Conservation (phyloP, 2,113 vertebrate species). For the Machaerirhynchus nigripectus region DNA sequence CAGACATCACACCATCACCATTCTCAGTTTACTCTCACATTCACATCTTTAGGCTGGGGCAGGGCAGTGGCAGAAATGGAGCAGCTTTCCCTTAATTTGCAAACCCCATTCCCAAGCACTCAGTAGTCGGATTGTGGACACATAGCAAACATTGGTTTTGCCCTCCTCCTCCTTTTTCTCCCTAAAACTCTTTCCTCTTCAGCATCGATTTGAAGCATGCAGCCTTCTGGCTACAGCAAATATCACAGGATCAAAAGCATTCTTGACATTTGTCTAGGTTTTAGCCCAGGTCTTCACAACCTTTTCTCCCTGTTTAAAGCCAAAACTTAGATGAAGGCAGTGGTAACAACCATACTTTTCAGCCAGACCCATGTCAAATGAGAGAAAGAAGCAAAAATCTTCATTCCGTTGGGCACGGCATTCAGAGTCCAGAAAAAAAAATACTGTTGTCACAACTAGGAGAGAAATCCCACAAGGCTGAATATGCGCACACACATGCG, state of each 20-base stretch:
- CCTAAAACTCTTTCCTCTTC: neutral
- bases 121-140: neutral
- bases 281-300: neutral
- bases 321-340: neutral
- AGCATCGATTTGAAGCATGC: neutral
- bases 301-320: neutral
- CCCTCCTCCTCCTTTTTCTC: neutral
- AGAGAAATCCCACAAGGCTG: slow-evolving; percentile 27
- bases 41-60: neutral
- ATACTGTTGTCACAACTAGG: neutral
- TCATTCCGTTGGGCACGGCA: neutral
- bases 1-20: neutral
- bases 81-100: neutral
- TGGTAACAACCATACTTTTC: neutral
- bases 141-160: neutral
- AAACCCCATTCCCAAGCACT: neutral
- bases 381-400: neutral
- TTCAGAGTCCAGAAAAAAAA: slow-evolving; percentile 23
- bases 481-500: neutral
- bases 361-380: neutral
- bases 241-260: neutral
- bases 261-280: neutral
- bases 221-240: neutral
- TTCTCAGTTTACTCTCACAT: neutral
- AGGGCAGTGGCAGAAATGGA: neutral